Evolutionary conservation across 1,140 invertebrate species (phyloP).

Genomic region (Neuroterus valhalla): DNA sequence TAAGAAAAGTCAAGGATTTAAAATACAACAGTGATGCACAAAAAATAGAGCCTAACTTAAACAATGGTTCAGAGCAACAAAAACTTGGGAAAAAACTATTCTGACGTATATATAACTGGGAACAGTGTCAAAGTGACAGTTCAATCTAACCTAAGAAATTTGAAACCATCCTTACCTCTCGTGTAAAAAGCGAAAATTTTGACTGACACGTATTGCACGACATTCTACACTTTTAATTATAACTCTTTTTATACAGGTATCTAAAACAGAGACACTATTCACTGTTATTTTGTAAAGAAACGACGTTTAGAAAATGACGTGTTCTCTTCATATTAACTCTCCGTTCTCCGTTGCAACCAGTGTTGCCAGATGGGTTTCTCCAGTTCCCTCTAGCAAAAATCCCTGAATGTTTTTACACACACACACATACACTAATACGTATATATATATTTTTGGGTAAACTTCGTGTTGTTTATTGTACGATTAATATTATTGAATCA

Average conservation of each 20-base stretch:
- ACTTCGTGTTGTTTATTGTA: too few species aligned
- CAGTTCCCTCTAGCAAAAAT: too few species aligned
- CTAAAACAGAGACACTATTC: background rate
- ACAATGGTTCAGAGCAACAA: too few species aligned
- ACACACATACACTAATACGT: too few species aligned
- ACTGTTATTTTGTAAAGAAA: background rate
- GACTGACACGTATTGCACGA: slow-evolving; percentile 66
- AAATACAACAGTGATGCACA: too few species aligned
- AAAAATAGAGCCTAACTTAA: too few species aligned
- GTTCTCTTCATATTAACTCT: background rate
- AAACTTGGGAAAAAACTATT: too few species aligned
- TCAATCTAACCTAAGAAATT: slow-evolving; percentile 45
- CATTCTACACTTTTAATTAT: slow-evolving; percentile 52
- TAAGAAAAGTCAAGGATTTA: too few species aligned
- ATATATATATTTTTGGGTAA: too few species aligned
- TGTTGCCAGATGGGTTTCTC: too few species aligned
- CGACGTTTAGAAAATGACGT: background rate
- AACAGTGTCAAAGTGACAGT: slow-evolving; percentile 31
- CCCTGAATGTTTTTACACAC: too few species aligned
- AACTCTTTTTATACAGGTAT: background rate
- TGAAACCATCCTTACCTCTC: slow-evolving; percentile 59
- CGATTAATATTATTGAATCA: too few species aligned
- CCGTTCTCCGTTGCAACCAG: background rate
- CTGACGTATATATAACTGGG: slow-evolving; percentile 3
- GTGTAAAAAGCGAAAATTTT: slow-evolving; percentile 65